phyloP scores from a whole-genome alignment of 1,140 invertebrate genomes.

The Drosophila nasuta region DNA sequence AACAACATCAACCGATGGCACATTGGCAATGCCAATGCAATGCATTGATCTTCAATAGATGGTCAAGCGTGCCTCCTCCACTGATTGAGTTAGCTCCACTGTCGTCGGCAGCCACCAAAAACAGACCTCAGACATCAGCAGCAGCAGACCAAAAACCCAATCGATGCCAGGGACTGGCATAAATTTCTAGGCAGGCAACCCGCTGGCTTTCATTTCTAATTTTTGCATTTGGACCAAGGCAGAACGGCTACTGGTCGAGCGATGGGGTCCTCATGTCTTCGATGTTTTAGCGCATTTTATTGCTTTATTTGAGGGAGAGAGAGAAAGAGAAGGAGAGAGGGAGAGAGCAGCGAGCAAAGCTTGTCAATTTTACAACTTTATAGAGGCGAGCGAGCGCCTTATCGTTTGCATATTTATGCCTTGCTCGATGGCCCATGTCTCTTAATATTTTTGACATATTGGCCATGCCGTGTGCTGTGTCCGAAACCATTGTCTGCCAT shows the following conservation, averaged over 20 bases:
- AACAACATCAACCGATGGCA: conserved; percentile 13
- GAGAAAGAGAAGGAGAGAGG: conserved; percentile 29
- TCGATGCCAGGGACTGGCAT: conserved; percentile 47
- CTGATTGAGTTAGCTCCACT: conserved; percentile 51
- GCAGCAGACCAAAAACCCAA: neutral
- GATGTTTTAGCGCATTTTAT: conserved; percentile 78
- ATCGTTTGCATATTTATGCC: conserved; percentile 81
- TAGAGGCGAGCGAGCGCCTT: conserved; percentile 67
- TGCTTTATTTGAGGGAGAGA: conserved; percentile 79
- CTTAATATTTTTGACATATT: conserved; percentile 85
- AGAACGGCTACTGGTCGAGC: conserved; percentile 50
- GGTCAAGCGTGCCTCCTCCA: conserved; percentile 53
- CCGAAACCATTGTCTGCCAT: conserved; percentile 50
- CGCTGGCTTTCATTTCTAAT: conserved; percentile 78
- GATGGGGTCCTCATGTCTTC: conserved; percentile 28
- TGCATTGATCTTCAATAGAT: conserved; percentile 68
- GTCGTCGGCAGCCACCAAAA: conserved; percentile 7
- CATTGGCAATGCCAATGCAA: too few species aligned
- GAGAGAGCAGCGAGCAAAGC: conserved; percentile 65
- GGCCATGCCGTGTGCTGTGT: conserved; percentile 50
- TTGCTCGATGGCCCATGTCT: conserved; percentile 73
- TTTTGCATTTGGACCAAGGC: conserved; percentile 73
- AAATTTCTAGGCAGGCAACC: conserved; percentile 66
- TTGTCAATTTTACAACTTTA: conserved; percentile 84
- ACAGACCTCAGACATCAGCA: neutral